Percentiles rank a stretch among this genome's conserved stretches.
Evolutionary conservation across 1,140 invertebrate species (phyloP).

Genomic region (Centruroides vittatus): DNA sequence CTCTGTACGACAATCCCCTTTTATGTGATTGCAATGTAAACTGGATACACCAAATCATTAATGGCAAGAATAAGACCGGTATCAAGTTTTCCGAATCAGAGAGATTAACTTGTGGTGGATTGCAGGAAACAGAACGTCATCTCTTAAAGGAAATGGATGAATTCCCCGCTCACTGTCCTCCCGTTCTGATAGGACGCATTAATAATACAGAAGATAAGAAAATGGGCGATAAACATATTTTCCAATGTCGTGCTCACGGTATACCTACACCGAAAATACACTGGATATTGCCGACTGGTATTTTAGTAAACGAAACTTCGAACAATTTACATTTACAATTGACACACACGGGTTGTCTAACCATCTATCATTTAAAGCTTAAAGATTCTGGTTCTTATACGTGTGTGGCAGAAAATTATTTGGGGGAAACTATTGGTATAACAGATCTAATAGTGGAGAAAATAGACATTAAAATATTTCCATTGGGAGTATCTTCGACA

Average conservation of each 20-base stretch:
- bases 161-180: conserved; percentile 22
- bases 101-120: conserved; percentile 26
- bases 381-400: conserved; percentile 22
- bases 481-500: conserved; percentile 25
- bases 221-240: conserved; percentile 28
- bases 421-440: conserved; percentile 12
- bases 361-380: conserved; percentile 25
- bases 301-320: conserved; percentile 22
- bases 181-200: conserved; percentile 25
- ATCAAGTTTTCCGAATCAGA: conserved; percentile 23
- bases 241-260: conserved; percentile 33
- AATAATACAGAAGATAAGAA: conserved; percentile 24
- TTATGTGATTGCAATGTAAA: conserved; percentile 35
- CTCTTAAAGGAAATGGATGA: conserved; percentile 24
- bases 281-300: conserved; percentile 33
- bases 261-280: conserved; percentile 28
- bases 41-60: conserved; percentile 26
- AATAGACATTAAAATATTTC: conserved; percentile 30
- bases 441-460: conserved; percentile 25
- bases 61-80: neutral
- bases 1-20: conserved; percentile 32
- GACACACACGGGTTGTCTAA: conserved; percentile 24
- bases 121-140: conserved; percentile 18
- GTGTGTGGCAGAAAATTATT: conserved; percentile 23
- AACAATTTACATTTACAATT: conserved; percentile 24